A percentile compares a stretch with the other conserved stretches of the same genome.
phyloP scores from a whole-genome alignment of 2,888 invertebrate species.

The Tuberolachnus salignus region DNA sequence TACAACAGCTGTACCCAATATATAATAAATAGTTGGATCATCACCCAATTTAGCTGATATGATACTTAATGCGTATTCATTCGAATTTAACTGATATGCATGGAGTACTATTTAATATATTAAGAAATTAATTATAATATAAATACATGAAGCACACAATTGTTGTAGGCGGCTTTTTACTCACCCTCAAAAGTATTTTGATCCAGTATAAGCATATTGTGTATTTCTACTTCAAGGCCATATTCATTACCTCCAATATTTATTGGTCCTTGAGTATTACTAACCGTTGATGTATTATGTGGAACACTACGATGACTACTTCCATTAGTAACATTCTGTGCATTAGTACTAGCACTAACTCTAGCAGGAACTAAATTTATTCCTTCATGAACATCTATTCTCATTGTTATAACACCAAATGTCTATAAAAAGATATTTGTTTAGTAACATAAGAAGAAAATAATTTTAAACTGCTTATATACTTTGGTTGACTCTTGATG shows the following conservation, averaged over 20 bases:
- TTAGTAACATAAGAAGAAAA: not conserved
- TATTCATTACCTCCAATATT: slow-evolving; percentile 42
- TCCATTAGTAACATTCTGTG: slow-evolving; percentile 67
- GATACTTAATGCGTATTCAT: slow-evolving; percentile 89
- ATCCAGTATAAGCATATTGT: slow-evolving; percentile 89
- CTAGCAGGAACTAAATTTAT: slow-evolving; percentile 72
- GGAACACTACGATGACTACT: slow-evolving; percentile 17
- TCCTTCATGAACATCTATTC: slow-evolving; percentile 85
- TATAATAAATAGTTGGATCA: slow-evolving; percentile 88
- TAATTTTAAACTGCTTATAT: slow-evolving; percentile 38
- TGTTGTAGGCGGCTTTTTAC: not conserved
- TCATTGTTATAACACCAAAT: slow-evolving; percentile 90
- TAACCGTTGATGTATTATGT: not conserved
- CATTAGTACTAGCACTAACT: slow-evolving; percentile 80
- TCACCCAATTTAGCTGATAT: slow-evolving; percentile 90
- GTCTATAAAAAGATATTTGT: slow-evolving; percentile 66
- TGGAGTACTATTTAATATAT: slow-evolving; percentile 73
- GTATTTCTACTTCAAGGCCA: slow-evolving; percentile 87
- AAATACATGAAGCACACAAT: not conserved
- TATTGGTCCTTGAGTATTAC: slow-evolving; percentile 38
- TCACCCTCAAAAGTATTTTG: slow-evolving; percentile 92
- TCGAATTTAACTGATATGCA: slow-evolving; percentile 88
- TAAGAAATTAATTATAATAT: slow-evolving; percentile 12
- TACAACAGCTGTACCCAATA: slow-evolving; percentile 92
- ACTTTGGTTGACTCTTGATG: slow-evolving; percentile 90